A percentile compares a stretch with the other conserved stretches of the same genome.
Conservation (phyloP, 2,797 vertebrate species). For the Enteromius fasciolatus region DNA sequence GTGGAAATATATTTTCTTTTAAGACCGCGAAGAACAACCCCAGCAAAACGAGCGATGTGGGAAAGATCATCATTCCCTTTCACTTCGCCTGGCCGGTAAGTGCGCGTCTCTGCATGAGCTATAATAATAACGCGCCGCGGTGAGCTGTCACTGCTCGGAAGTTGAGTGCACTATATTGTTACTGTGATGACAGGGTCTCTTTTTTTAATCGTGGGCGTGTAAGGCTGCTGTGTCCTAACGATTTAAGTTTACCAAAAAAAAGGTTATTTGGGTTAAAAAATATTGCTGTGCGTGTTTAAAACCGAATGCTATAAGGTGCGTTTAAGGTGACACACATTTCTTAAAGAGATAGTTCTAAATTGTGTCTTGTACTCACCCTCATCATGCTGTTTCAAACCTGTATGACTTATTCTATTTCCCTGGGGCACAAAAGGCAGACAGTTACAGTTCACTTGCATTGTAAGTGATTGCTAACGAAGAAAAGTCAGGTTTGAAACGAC, state of each 20-base stretch:
- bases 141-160: constrained; percentile 27
- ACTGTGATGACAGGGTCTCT: constrained; percentile 27
- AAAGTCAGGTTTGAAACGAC: neutral
- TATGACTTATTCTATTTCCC: neutral
- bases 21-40: constrained; percentile 73
- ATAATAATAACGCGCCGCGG: neutral
- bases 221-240: neutral
- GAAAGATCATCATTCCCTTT: constrained; percentile 90
- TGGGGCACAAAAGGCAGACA: neutral
- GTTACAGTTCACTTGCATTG: neutral
- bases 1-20: constrained; percentile 96
- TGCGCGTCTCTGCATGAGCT: constrained; percentile 38
- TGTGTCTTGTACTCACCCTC: neutral
- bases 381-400: neutral
- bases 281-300: neutral
- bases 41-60: constrained; percentile 78
- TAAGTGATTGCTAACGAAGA: neutral
- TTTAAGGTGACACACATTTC: constrained; percentile 54
- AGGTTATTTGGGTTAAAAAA: neutral
- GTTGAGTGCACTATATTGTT: constrained; percentile 26
- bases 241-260: neutral
- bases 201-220: constrained; percentile 15
- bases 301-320: constrained; percentile 19
- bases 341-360: neutral
- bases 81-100: constrained; percentile 97